Evolutionary conservation across 2,888 invertebrate genomes (phyloP), one percentile per base, ranked within the genome.

Genomic region (Cataglyphis albicans): DNA sequence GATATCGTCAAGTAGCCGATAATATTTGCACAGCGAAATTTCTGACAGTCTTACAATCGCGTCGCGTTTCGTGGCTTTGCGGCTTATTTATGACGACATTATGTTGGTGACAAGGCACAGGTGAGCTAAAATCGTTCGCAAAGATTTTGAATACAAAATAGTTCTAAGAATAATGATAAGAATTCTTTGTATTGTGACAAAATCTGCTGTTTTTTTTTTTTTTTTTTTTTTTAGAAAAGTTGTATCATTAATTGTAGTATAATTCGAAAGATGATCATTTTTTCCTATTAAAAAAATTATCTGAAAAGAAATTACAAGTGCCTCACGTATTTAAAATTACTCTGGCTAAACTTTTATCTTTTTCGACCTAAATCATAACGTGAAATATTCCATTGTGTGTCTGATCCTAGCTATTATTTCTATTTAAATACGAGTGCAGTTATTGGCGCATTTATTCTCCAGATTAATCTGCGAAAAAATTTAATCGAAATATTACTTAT

Each of bases 61-160:
- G 41, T 21, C 10, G n/a, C n/a, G 3, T 18, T 68, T 48, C 35
- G 29, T 4, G 38, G 3, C 25, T 67, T 75, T n/a, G 21, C 9
- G 12, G 32, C 25, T 25, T 32, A 12, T 21, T 35, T 32, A 18
- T n/a, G 18, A 12, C 32, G 73, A 25, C 84, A 76, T 80, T n/a
- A 92, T 93, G 93, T 84, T 93, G 81, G 92, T 92, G 10, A 92
- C 92, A 18, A 91, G 92, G 81, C 92, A 92, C 89, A 93, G 92
- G 93, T 93, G 87, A 92, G 90, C 63, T 18, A 35, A 55, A 32
- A 68, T 61, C 29, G 10, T 15, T 52, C 9, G 44, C 3, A 1
- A 9, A n/a, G 29, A 55, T 57, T 48, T 21, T 10, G 25, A 18
- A 6, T 12, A 61, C 12, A 12, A 73, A 0, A 12, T 12, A 29